These are phyloP conservation scores for Sepiola atlantica DNA, from an alignment of 2,888 invertebrate species.

Conservation along the genomic window DNA sequence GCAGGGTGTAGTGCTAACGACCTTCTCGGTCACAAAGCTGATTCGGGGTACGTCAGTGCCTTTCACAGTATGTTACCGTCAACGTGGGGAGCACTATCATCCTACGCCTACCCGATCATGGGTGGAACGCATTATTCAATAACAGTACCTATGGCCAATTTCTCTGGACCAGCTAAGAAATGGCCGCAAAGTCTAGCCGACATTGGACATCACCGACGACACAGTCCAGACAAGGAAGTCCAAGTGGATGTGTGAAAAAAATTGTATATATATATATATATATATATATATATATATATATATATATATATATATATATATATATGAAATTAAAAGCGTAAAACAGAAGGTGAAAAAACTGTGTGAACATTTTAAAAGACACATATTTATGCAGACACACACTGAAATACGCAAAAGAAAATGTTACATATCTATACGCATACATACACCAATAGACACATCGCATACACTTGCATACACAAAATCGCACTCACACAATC, in stretches of 20 bases:
- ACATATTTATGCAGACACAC: neutral
- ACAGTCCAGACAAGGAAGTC: conserved; percentile 44
- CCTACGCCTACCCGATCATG: conserved; percentile 46
- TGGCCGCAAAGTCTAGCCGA: conserved; percentile 41
- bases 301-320: neutral
- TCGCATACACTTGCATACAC: neutral
- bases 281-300: neutral
- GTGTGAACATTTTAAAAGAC: neutral
- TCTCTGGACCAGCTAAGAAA: conserved; percentile 38
- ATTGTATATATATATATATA: neutral
- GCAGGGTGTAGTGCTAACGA: conserved; percentile 34
- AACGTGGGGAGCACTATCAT: conserved; percentile 41
- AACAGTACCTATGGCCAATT: conserved; percentile 39
- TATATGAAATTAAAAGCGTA: neutral
- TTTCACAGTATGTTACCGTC: conserved; percentile 47
- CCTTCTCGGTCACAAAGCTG: conserved; percentile 8
- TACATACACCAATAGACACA: neutral
- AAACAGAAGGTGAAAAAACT: neutral
- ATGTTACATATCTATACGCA: neutral
- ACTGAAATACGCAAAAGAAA: neutral
- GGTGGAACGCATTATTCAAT: conserved; percentile 45
- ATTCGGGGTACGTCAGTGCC: conserved; percentile 46
- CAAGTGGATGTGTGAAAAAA: conserved; percentile 44
- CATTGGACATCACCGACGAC: conserved; percentile 16
- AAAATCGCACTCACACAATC: neutral